These are phyloP conservation scores for Phataginus tricuspis DNA, from an alignment of 2,797 vertebrate species.

Conservation along the genomic window DNA sequence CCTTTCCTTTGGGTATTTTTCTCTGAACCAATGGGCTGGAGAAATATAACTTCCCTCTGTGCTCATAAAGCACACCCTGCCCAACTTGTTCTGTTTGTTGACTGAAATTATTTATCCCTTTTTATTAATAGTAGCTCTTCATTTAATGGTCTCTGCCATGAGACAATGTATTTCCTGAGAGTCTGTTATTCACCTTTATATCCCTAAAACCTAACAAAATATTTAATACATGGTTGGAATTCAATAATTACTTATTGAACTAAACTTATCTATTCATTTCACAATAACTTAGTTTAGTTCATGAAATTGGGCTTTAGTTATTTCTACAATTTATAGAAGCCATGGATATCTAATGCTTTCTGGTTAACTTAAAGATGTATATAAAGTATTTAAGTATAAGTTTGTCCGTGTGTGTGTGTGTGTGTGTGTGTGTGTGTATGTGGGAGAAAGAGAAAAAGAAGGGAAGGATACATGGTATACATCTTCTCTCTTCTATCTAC, in stretches of 20 bases:
- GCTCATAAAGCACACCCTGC: not conserved
- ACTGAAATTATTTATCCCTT: not conserved
- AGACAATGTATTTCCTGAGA: not conserved
- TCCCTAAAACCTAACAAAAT: not conserved
- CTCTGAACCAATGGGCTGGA: not conserved
- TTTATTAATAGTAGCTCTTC: not conserved
- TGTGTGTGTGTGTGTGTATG: not conserved
- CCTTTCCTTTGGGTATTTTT: not conserved
- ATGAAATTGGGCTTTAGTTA: not conserved
- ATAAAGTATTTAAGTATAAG: not conserved
- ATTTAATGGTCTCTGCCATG: not conserved
- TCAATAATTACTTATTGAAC: not conserved
- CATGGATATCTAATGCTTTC: not conserved
- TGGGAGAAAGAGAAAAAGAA: not conserved
- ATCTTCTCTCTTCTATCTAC: not conserved
- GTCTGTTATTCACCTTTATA: not conserved
- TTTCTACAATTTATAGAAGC: not conserved
- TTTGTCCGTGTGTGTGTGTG: not conserved
- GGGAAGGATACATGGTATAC: not conserved
- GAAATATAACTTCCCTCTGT: not conserved
- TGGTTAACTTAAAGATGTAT: not conserved
- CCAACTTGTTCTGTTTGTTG: not conserved
- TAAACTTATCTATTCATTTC: not conserved
- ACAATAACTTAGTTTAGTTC: not conserved
- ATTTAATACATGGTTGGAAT: not conserved